Base-by-base conservation (phyloP, 2,797 vertebrate species). In the Eptatretus atami region DNA sequence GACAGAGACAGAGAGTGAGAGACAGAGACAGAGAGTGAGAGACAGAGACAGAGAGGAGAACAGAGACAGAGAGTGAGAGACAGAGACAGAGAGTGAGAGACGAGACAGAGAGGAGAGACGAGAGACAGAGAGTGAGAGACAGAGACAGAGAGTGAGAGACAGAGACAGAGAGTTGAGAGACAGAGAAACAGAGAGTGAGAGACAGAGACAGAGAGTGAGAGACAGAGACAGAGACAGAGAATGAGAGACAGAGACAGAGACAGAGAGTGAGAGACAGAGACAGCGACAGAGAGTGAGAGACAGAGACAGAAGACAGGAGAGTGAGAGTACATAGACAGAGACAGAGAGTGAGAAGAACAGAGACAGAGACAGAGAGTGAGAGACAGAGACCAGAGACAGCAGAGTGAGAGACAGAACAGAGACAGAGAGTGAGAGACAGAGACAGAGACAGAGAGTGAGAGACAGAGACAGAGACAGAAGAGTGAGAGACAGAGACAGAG, bases 1-100 rank as follows among this genome's bases (percentile, higher is more conserved):
- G n/a, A 64, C 15, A 53, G 44, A 19, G 52, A 9, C 53, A 65
- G 65, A 52, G 12, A 52, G 25, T 12, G 65, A 65, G 31, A 57
- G 52, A 11, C 25, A 31, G 9, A 15, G 65, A 57, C 11, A 13
- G 54, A 11, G 55, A 52, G 19, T 14, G 13, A 19, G 14, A 44
- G 54, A 14, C 57, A 19, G 54, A 19, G 6, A 14, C 19, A 19
- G 54, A 14, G 54, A 14, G 54, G 54, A 57, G 54, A 57, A 57
- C 12, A 9, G 54, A 57, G 6, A 19, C 4, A 6, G 54, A 19
- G 54, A 6, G 54, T 14, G 54, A 5, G 54, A 4, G 54, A 57
- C 9, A 9, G 54, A 55, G 9, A 55, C 12, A 55, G 12, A 9
- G 12, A 55, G 54, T 12, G 54, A 6, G 54, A 15, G 6, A 15